These are phyloP conservation scores for Taenioides sp. DNA, from an alignment of 2,797 vertebrate species.

Conservation along the genomic window DNA sequence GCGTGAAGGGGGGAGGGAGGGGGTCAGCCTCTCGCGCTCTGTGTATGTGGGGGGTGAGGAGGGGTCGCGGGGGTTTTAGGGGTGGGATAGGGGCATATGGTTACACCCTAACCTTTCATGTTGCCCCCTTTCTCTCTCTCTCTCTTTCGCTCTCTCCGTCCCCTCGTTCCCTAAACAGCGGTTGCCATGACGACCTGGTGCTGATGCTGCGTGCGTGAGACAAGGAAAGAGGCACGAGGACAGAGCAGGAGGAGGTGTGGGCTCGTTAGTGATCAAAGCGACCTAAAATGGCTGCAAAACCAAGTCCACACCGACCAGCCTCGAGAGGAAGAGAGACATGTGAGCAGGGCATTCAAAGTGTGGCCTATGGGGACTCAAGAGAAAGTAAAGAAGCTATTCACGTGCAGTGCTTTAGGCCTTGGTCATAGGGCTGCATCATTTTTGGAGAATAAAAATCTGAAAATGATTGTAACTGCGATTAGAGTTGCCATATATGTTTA, in stretches of 20 bases:
- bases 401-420: too few relatives aligned
- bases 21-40: neutral
- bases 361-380: neutral
- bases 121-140: constrained; percentile 31
- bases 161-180: constrained; percentile 53
- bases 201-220: constrained; percentile 62
- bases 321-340: too few relatives aligned
- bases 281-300: constrained; percentile 14
- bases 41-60: constrained; percentile 51
- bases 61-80: constrained; percentile 25
- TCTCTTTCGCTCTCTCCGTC: constrained; percentile 44
- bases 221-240: constrained; percentile 31
- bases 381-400: too few relatives aligned
- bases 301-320: neutral
- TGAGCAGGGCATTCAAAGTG: neutral
- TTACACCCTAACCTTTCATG: constrained; percentile 78
- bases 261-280: constrained; percentile 37
- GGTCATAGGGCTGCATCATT: too few relatives aligned
- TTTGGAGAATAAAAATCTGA: too few relatives aligned
- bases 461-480: too few relatives aligned
- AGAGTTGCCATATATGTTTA: too few relatives aligned
- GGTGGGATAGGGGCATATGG: constrained; percentile 39
- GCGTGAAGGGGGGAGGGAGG: constrained; percentile 51
- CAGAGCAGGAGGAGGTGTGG: constrained; percentile 22
- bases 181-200: constrained; percentile 77